phyloP scores from a whole-genome alignment of 2,888 invertebrate species.

The Drosophila multiciliata region DNA sequence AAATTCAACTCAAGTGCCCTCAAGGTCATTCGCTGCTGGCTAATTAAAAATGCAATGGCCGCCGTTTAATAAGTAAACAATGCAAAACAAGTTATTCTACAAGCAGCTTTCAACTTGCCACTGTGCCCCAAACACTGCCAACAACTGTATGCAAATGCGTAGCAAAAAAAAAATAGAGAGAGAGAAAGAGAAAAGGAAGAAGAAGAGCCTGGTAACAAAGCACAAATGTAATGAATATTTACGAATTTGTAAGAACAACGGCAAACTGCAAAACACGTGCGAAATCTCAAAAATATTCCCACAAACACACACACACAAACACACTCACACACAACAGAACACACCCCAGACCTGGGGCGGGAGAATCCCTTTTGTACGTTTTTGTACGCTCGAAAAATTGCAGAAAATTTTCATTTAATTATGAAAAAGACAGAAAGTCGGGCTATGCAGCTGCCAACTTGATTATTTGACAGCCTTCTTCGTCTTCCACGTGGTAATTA shows the following conservation, averaged over 20 bases:
- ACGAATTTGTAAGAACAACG: slow-evolving; percentile 57
- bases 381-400: slow-evolving; percentile 70
- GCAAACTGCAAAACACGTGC: slow-evolving; percentile 66
- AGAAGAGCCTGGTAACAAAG: slow-evolving; percentile 39
- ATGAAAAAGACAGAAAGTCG: slow-evolving; percentile 52
- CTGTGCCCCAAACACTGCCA: slow-evolving; percentile 10
- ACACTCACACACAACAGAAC: slow-evolving; percentile 1
- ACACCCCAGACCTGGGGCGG: not conserved
- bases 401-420: slow-evolving; percentile 77
- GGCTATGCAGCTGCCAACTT: slow-evolving; percentile 30
- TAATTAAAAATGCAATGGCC: slow-evolving; percentile 69
- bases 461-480: slow-evolving; percentile 33
- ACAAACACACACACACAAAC: slow-evolving; percentile 56
- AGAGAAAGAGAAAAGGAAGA: not conserved
- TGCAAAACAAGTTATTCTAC: slow-evolving; percentile 37
- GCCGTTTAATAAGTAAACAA: slow-evolving; percentile 40
- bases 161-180: slow-evolving; percentile 6
- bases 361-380: slow-evolving; percentile 53
- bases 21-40: slow-evolving; percentile 59
- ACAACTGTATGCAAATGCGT: slow-evolving; percentile 69
- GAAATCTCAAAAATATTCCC: slow-evolving; percentile 72
- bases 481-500: slow-evolving; percentile 48
- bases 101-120: slow-evolving; percentile 38
- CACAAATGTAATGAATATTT: slow-evolving; percentile 74
- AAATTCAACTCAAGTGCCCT: slow-evolving; percentile 13